Evolutionary conservation across 1,140 invertebrate species (phyloP).

Genomic region (Apis cerana): DNA sequence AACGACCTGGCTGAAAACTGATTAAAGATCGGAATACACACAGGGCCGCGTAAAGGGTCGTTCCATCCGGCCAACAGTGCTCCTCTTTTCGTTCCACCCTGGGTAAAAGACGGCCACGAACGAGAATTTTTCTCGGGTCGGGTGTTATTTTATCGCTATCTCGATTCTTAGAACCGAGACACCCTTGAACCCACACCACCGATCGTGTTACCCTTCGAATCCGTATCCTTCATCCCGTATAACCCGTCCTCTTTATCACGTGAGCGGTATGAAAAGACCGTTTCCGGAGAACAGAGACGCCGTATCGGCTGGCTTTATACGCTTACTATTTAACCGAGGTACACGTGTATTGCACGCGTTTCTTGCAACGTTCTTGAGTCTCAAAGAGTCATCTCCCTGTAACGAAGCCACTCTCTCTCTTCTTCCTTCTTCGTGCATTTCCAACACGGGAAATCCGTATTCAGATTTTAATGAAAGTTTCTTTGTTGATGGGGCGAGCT

Average conservation of each 20-base stretch:
- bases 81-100: conserved; percentile 1
- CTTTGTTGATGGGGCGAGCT: conserved; percentile 34
- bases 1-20: conserved; percentile 51
- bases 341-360: conserved; percentile 23
- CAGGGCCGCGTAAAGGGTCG: background rate
- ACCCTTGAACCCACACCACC: conserved; percentile 45
- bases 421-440: conserved; percentile 24
- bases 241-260: conserved; percentile 15
- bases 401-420: background rate
- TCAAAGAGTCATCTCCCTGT: conserved; percentile 51
- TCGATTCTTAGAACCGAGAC: conserved; percentile 58
- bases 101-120: conserved; percentile 29
- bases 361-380: conserved; percentile 36
- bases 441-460: conserved; percentile 14
- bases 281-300: conserved; percentile 28
- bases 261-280: conserved; percentile 20
- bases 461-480: conserved; percentile 60
- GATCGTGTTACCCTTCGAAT: conserved; percentile 36
- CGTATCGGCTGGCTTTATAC: conserved; percentile 45
- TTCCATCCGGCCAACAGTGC: conserved; percentile 23
- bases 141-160: conserved; percentile 76
- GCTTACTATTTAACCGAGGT: conserved; percentile 56
- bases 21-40: conserved; percentile 54
- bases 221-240: conserved; percentile 5
- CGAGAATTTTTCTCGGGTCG: conserved; percentile 49